A percentile compares a stretch with the other conserved stretches of the same genome.
Evolutionary conservation across 2,797 vertebrate genomes (phyloP).

Genomic region (Perodicticus potto): DNA sequence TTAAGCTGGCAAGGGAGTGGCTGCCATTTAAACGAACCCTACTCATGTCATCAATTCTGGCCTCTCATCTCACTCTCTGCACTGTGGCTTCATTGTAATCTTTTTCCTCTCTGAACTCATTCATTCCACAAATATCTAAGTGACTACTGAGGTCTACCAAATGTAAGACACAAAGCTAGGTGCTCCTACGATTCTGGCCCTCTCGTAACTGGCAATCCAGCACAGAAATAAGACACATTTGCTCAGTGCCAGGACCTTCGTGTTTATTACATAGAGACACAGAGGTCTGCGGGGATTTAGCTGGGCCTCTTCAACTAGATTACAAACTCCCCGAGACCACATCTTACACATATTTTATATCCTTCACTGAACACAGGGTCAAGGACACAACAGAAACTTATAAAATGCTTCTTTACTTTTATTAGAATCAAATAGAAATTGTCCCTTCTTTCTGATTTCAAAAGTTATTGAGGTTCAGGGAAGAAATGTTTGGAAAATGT

Average conservation of each 20-base stretch:
- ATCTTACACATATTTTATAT: neutral
- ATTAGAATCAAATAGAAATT: neutral
- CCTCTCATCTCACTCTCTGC: neutral
- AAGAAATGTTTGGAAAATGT: neutral
- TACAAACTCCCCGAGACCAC: neutral
- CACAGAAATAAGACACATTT: neutral
- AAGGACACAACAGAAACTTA: neutral
- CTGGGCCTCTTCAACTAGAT: neutral
- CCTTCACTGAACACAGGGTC: neutral
- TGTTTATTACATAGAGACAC: neutral
- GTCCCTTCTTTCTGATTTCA: neutral
- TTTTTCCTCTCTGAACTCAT: neutral
- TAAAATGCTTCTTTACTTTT: neutral
- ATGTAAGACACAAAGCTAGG: neutral
- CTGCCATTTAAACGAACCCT: neutral
- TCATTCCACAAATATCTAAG: neutral
- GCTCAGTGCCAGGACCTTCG: neutral
- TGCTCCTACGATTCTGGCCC: neutral
- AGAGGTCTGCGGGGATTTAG: accelerated
- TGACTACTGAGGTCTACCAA: neutral
- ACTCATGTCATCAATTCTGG: neutral
- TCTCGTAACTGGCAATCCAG: neutral
- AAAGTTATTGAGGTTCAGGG: neutral
- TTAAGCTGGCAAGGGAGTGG: neutral
- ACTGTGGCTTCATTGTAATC: neutral